phyloP scores from a whole-genome alignment of 2,113 vertebrate species.

The Istiophorus platypterus region DNA sequence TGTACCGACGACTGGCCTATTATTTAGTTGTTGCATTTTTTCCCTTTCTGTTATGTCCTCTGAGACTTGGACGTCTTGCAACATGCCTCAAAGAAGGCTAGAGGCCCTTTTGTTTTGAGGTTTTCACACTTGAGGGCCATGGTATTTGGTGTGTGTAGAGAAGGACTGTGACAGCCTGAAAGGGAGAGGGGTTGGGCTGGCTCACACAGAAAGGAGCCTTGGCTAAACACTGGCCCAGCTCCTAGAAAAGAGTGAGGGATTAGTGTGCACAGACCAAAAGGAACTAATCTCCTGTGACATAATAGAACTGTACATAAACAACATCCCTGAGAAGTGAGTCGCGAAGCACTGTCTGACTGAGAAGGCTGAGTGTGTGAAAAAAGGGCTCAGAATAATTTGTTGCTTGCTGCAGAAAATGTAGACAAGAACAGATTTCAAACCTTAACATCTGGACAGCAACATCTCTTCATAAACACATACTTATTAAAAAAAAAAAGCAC shows the following conservation, averaged over 20 bases:
- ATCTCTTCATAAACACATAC: slow-evolving; percentile 14
- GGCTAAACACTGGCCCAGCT: slow-evolving; percentile 72
- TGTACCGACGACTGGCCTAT: slow-evolving; percentile 57
- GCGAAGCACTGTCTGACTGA: slow-evolving; percentile 59
- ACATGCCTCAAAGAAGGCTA: slow-evolving; percentile 75
- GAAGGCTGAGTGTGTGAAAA: slow-evolving; percentile 72
- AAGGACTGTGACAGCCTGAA: slow-evolving; percentile 72
- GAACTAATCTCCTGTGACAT: slow-evolving; percentile 83
- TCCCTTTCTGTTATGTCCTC: slow-evolving; percentile 61
- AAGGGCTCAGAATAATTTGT: slow-evolving; percentile 64
- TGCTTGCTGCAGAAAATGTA: slow-evolving; percentile 27
- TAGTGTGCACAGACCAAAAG: slow-evolving; percentile 75
- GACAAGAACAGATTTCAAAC: slow-evolving; percentile 41
- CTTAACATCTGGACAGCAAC: slow-evolving; percentile 44
- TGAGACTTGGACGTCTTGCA: slow-evolving; percentile 77
- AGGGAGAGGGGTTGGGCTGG: slow-evolving; percentile 66
- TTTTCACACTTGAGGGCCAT: slow-evolving; percentile 81
- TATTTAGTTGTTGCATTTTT: slow-evolving; percentile 77
- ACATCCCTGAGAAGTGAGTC: slow-evolving; percentile 75
- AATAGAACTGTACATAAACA: slow-evolving; percentile 86
- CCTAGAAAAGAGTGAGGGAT: slow-evolving; percentile 76
- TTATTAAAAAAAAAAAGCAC: neutral
- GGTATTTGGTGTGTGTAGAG: slow-evolving; percentile 71
- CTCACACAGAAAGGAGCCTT: slow-evolving; percentile 68
- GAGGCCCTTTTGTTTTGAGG: slow-evolving; percentile 79